phyloP scores from a whole-genome alignment of 2,797 vertebrate species.

The Hemibagrus guttatus region DNA sequence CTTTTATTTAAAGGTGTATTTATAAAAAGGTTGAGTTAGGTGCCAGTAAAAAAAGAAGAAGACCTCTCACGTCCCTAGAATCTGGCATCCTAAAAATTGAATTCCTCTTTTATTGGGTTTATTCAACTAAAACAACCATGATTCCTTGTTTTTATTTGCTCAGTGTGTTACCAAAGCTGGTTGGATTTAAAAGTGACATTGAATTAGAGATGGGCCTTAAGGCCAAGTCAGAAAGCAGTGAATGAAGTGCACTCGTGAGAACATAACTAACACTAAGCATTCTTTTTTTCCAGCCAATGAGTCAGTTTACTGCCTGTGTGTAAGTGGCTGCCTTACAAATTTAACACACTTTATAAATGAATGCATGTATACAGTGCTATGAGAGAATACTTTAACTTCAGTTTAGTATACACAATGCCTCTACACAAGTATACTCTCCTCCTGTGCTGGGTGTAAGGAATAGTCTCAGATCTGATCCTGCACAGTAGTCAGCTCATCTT shows the following conservation, averaged over 20 bases:
- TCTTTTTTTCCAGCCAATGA: neutral
- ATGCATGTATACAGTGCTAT: neutral
- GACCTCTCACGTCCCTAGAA: slow-evolving; percentile 12
- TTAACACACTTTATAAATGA: slow-evolving; percentile 1
- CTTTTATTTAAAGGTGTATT: neutral
- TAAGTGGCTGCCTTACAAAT: neutral
- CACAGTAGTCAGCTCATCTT: slow-evolving; percentile 61
- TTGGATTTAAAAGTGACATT: slow-evolving; percentile 33
- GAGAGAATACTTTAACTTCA: neutral
- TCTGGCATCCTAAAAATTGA: slow-evolving; percentile 36
- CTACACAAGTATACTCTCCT: neutral
- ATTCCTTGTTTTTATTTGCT: slow-evolving; percentile 68
- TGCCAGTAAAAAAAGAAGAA: slow-evolving; percentile 34
- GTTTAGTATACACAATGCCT: slow-evolving; percentile 11
- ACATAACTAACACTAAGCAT: slow-evolving; percentile 6
- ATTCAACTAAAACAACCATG: slow-evolving; percentile 1
- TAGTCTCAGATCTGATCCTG: slow-evolving; percentile 21
- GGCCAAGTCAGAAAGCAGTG: neutral
- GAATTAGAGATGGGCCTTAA: slow-evolving; percentile 28
- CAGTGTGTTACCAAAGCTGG: slow-evolving; percentile 68
- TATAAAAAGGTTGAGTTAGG: slow-evolving; percentile 21
- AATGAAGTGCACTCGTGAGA: slow-evolving; percentile 20
- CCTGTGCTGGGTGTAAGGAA: neutral
- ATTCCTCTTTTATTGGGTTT: slow-evolving; percentile 61
- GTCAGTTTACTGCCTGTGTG: slow-evolving; percentile 12